Evolutionary conservation across 2,888 invertebrate species (phyloP).

Genomic region (Seladonia tumulorum): DNA sequence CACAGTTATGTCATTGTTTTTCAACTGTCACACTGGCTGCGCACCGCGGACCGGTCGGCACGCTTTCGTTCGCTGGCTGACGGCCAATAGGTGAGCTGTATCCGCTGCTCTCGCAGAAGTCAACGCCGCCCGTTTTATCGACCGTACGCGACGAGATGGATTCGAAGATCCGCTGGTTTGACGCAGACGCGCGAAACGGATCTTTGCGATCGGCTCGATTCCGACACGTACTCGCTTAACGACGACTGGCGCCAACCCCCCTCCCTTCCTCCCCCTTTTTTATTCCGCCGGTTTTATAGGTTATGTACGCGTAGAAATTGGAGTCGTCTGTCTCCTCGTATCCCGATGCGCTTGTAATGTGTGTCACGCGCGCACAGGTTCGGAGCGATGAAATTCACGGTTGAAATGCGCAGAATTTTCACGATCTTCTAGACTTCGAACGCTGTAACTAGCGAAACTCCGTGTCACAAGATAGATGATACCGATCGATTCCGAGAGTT

Average conservation of each 20-base stretch:
- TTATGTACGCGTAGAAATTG: background rate
- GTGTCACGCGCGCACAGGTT: background rate
- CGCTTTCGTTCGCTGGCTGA: slow-evolving; percentile 69
- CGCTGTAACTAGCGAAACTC: background rate
- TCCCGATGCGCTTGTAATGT: background rate
- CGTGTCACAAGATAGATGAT: background rate
- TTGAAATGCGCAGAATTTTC: background rate
- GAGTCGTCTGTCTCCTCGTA: background rate
- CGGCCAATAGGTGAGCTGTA: slow-evolving; percentile 68
- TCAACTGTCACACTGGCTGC: slow-evolving; percentile 70
- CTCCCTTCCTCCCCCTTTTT: slow-evolving; percentile 12
- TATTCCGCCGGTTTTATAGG: slow-evolving; percentile 14
- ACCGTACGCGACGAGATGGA: slow-evolving; percentile 67
- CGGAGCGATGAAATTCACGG: background rate
- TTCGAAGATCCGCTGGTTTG: slow-evolving; percentile 69
- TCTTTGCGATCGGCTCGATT: slow-evolving; percentile 57
- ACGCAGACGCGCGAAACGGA: slow-evolving; percentile 66
- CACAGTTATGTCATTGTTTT: slow-evolving; percentile 73
- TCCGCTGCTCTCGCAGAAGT: slow-evolving; percentile 57
- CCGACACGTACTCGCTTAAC: slow-evolving; percentile 8
- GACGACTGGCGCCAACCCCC: slow-evolving; percentile 42
- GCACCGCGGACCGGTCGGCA: slow-evolving; percentile 66
- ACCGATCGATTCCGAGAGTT: background rate
- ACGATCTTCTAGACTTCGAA: background rate
- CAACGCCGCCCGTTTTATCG: slow-evolving; percentile 74